phyloP scores from a whole-genome alignment of 2,797 vertebrate species.

The Peromyscus attwateri region DNA sequence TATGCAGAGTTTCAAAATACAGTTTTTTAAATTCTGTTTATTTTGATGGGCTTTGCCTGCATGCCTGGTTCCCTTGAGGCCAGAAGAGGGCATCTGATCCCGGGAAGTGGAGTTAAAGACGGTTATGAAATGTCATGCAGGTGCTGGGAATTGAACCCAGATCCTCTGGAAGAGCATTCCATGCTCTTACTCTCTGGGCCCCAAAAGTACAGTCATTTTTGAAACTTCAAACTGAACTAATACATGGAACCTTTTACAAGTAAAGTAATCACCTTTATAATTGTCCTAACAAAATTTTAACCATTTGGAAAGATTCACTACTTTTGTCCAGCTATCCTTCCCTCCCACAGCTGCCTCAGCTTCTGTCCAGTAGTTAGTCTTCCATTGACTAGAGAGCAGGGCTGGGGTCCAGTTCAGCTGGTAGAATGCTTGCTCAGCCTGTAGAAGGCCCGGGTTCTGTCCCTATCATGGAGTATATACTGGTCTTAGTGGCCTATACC shows the following conservation, averaged over 20 bases:
- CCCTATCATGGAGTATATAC: too few species aligned
- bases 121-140: not conserved
- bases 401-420: not conserved
- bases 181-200: not conserved
- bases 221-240: slow-evolving; percentile 17
- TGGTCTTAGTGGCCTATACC: not conserved
- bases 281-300: slow-evolving; percentile 16
- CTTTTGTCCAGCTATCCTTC: not conserved
- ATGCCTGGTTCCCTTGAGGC: not conserved
- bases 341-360: not conserved
- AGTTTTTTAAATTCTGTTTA: not conserved
- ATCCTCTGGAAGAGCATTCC: not conserved
- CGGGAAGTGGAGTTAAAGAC: not conserved
- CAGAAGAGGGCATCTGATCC: not conserved
- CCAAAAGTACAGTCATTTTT: slow-evolving; percentile 13
- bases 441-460: not conserved
- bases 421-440: not conserved
- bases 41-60: not conserved
- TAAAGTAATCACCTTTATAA: not conserved
- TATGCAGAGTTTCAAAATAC: not conserved
- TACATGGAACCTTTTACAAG: not conserved
- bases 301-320: slow-evolving; percentile 24
- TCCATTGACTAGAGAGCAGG: not conserved
- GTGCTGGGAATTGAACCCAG: not conserved
- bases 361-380: not conserved